These are phyloP conservation scores for Periophthalmus modestus DNA, from an alignment of 2,113 vertebrate genomes.

Conservation along the genomic window DNA sequence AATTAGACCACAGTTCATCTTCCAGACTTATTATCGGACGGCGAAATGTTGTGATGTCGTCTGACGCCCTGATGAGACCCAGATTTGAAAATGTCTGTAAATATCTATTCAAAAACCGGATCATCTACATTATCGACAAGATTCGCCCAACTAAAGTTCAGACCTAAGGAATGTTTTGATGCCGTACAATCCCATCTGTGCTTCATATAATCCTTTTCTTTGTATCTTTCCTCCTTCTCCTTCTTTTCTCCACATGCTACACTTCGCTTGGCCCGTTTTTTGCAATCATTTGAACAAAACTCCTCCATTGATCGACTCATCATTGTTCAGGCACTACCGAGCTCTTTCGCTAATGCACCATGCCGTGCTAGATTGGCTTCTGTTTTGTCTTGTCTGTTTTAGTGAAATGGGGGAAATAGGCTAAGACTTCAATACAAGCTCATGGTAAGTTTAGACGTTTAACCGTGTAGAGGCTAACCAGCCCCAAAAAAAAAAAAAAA, in stretches of 20 bases:
- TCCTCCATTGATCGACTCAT: slow-evolving; percentile 56
- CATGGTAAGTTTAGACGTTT: not conserved
- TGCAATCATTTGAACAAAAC: slow-evolving; percentile 37
- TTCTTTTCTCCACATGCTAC: slow-evolving; percentile 25
- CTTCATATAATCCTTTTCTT: slow-evolving; percentile 20
- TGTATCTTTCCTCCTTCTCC: slow-evolving; percentile 14
- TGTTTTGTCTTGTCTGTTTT: not conserved
- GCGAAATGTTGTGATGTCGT: no score
- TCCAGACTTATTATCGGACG: no score
- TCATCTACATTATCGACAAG: no score
- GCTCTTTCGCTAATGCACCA: slow-evolving; percentile 22
- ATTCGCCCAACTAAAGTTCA: no score
- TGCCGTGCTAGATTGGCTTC: not conserved
- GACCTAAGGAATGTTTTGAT: not conserved
- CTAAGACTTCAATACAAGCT: not conserved
- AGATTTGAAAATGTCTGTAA: no score
- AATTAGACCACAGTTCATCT: no score
- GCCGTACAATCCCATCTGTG: not conserved
- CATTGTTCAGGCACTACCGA: slow-evolving; percentile 29
- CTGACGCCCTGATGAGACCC: no score
- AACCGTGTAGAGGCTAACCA: not conserved
- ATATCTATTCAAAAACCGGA: no score
- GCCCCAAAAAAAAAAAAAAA: no score
- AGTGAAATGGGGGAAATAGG: slow-evolving; percentile 3
- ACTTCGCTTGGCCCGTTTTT: slow-evolving; percentile 18